Evolutionary conservation across 2,888 invertebrate genomes (phyloP).

Genomic region (Polymixis lichenea): DNA sequence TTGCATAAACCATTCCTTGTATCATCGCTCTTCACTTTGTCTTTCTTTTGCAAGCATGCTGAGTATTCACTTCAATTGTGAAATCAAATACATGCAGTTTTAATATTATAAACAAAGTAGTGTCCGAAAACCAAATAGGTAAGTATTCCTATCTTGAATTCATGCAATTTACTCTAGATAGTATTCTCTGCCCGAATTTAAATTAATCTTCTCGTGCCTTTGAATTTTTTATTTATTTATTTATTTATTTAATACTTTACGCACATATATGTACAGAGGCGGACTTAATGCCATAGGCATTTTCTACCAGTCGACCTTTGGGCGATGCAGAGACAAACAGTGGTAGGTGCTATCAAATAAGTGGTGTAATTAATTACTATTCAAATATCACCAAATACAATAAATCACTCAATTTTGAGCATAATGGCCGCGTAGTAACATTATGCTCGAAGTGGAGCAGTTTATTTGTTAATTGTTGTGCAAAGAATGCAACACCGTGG

Average conservation of each 20-base stretch:
- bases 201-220: conserved; percentile 24
- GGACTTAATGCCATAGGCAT: no score
- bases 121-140: neutral
- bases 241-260: no score
- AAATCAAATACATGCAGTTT: neutral
- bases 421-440: conserved; percentile 43
- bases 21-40: conserved; percentile 65
- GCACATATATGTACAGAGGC: no score
- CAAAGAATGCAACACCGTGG: conserved; percentile 74
- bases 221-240: no score
- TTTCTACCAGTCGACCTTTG: no score
- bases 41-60: conserved; percentile 59
- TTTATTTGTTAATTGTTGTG: conserved; percentile 64
- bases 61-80: conserved; percentile 8
- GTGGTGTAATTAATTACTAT: no score
- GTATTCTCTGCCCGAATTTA: conserved; percentile 46
- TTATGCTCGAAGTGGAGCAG: conserved; percentile 50
- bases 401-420: no score
- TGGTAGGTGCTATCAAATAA: no score
- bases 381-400: no score
- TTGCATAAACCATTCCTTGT: conserved; percentile 69
- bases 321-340: no score
- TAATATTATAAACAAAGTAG: conserved; percentile 2
- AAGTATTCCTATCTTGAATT: conserved; percentile 4
- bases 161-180: conserved; percentile 31